Evolutionary conservation across 2,797 vertebrate species (phyloP).

Genomic region (Ctenopoma kingsleyae): DNA sequence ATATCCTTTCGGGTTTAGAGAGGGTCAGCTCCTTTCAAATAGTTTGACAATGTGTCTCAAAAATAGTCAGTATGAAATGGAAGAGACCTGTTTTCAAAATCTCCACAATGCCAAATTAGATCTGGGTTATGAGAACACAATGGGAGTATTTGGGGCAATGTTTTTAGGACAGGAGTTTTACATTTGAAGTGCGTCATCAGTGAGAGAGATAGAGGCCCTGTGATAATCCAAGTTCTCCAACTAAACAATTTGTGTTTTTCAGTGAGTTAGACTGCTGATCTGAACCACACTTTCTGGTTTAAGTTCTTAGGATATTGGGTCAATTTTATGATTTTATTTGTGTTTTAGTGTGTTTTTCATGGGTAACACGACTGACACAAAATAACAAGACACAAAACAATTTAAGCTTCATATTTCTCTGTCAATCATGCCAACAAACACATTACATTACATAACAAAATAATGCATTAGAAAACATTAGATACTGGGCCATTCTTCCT

Average conservation of each 20-base stretch:
- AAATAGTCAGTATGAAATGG: slow-evolving; percentile 27
- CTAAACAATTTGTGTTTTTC: neutral
- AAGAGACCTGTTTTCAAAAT: slow-evolving; percentile 58
- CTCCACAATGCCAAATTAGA: slow-evolving; percentile 49
- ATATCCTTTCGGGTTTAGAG: slow-evolving; percentile 26
- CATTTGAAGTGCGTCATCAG: slow-evolving; percentile 40
- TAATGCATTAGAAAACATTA: too few relatives aligned
- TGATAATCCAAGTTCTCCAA: neutral
- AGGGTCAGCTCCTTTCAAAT: slow-evolving; percentile 11
- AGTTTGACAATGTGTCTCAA: slow-evolving; percentile 23
- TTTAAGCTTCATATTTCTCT: too few relatives aligned
- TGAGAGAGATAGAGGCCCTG: slow-evolving; percentile 18
- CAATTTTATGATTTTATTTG: neutral
- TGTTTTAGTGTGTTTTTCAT: neutral
- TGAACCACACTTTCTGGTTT: neutral
- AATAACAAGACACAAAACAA: too few relatives aligned
- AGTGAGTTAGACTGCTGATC: neutral
- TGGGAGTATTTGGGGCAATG: slow-evolving; percentile 50
- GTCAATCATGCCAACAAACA: too few relatives aligned
- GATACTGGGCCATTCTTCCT: too few relatives aligned
- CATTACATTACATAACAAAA: too few relatives aligned
- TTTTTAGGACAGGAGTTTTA: slow-evolving; percentile 58
- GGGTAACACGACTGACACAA: neutral
- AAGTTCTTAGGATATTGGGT: neutral
- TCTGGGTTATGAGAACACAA: slow-evolving; percentile 65